Conservation (phyloP, 2,113 vertebrate species). For the Corythoichthys intestinalis region DNA sequence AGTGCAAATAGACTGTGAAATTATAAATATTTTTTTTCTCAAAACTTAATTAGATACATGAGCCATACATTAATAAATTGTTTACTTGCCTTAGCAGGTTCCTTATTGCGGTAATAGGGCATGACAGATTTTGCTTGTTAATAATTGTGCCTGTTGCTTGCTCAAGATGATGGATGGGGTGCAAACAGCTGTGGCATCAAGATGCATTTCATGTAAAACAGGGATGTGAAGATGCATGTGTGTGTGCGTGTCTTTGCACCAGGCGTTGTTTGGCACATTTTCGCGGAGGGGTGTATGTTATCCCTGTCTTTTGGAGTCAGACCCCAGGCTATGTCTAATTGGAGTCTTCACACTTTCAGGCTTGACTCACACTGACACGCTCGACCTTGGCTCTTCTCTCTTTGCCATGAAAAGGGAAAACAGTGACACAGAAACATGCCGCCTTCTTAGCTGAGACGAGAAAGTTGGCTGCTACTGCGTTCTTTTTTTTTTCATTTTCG, state of each 20-base stretch:
- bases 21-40: slow-evolving; percentile 55
- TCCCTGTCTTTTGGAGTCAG: slow-evolving; percentile 74
- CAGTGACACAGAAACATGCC: slow-evolving; percentile 67
- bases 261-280: slow-evolving; percentile 70
- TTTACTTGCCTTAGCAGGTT: slow-evolving; percentile 69
- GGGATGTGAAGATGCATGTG: slow-evolving; percentile 55
- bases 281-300: slow-evolving; percentile 65
- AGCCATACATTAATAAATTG: slow-evolving; percentile 66
- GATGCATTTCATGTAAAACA: slow-evolving; percentile 74
- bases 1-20: slow-evolving; percentile 66
- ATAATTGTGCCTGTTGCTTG: slow-evolving; percentile 73
- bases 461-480: slow-evolving; percentile 56
- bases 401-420: slow-evolving; percentile 67
- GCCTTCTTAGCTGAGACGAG: slow-evolving; percentile 52
- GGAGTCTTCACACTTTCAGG: slow-evolving; percentile 75
- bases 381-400: slow-evolving; percentile 74
- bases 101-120: slow-evolving; percentile 67
- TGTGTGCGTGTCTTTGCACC: slow-evolving; percentile 49
- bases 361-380: slow-evolving; percentile 74
- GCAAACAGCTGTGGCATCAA: slow-evolving; percentile 74
- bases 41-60: slow-evolving; percentile 63
- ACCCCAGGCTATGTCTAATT: slow-evolving; percentile 74
- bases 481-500: slow-evolving; percentile 10
- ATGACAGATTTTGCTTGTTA: slow-evolving; percentile 73
- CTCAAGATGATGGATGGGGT: slow-evolving; percentile 73